Evolutionary conservation across 2,888 invertebrate species (phyloP), one percentile per base, ranked within the genome.

Genomic region (Caradrina kadenii): DNA sequence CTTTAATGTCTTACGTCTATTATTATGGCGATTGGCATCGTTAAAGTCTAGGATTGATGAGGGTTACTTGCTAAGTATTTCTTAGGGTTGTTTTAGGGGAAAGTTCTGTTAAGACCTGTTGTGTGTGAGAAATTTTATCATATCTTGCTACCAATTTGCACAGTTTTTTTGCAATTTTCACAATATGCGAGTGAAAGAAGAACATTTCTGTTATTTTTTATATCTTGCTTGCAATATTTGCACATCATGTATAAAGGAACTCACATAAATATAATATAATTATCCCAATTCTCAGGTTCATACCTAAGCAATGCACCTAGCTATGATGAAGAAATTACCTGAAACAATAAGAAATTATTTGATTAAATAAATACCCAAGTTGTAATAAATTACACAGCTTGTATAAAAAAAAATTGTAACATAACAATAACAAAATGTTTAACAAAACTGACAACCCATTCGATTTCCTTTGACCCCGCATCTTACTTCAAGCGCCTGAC

Each of bases 401-500:
- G 17, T 17, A 45, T 5, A 45, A 35, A 11, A 42, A 11, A 42
- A 42, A 42, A 42, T 11, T 10, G 13, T 13, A 42, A 2, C 42
- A 45, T 45, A 45, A 45, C 39, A 39, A 13, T 39, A 2, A 8
- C 8, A 39, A 39, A 35, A 17, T 10, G 21, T n/a, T 0, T 4
- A 0, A 7, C 13, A 13, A 21, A 52, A 21, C 1, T 7, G 19
- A 13, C 17, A 21, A 39, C 0, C 7, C 5, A 2, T 42, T 10
- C 11, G 7, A 39, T 26, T 48, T 26, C 26, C 48, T 17, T 13
- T n/a, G n/a, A 15, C 5, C 3, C n/a, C 22, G 19, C 58, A 10
- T 65, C 26, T 11, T 26, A 8, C 1, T 59, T 31, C 7, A 55
- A 79, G 80, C 88, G 89, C 91, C 91, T 91, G 78, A 39, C 45